Base-by-base conservation (phyloP, 2,797 vertebrate species). In the Oreonectes daqikongensis region DNA sequence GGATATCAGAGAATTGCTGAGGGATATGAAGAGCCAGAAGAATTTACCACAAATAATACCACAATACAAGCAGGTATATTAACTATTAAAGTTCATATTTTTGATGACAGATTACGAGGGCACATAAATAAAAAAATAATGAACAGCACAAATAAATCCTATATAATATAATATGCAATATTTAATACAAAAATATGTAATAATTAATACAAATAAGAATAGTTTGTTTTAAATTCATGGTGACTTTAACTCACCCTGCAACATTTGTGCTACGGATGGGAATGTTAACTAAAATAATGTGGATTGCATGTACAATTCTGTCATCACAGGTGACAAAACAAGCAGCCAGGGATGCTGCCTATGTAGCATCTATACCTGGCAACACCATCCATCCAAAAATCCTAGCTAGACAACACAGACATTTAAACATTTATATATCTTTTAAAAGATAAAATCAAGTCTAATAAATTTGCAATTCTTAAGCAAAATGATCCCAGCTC, bases 401-500 rank as follows among this genome's bases (percentile, higher is more conserved):
- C 20, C 11, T 24, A 11, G 10, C 22, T 22, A 24, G 52, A 11
- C 52, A 11, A 53, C 20, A 20, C 30, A 61, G 2, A n/a, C 24
- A 15, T 14, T 5, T 7, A 2, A 11, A 35, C 18, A 35, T 61
- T 32, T 26, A 10, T 28, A n/a, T 18, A 9, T 32, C 15, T 60
- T 1, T 9, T 17, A 11, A 61, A 35, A 60, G 9, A 8, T 30
- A 18, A 60, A 32, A 28, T 24, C 11, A 5, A 35, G 32, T 20
- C 18, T 61, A n/a, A 3, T n/a, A n/a, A 35, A 35, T 61, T 35
- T 35, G 57, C 57, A 60, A 48, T 30, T 26, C 74, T 59, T 60
- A 15, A 50, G 15, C 48, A 20, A 53, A 69, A 77, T 69, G 15
- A 77, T 61, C 55, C 66, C 57, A 69, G 68, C 66, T 40, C 30